Evolutionary conservation across 2,797 vertebrate genomes (phyloP).

Genomic region (Argentina silus): DNA sequence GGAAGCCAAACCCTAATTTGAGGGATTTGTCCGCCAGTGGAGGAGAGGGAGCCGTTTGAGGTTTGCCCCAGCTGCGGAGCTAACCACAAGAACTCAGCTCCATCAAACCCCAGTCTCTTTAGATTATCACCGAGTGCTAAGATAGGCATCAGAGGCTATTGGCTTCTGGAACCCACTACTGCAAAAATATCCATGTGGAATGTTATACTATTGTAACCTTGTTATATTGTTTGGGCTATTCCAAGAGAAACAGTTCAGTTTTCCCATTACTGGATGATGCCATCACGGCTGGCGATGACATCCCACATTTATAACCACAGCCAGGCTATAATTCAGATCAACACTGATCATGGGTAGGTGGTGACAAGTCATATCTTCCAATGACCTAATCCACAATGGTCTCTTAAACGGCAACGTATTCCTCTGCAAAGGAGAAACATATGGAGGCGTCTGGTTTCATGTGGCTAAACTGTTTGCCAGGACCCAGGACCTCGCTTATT

Average conservation of each 20-base stretch:
- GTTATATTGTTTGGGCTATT: no score
- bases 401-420: slow-evolving; percentile 10
- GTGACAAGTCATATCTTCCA: slow-evolving; percentile 18
- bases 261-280: no score
- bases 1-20: slow-evolving; percentile 59
- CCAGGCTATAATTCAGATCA: slow-evolving; percentile 10
- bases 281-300: background rate
- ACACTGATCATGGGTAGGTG: slow-evolving; percentile 13
- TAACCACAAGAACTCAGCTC: slow-evolving; percentile 56
- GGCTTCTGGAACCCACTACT: background rate
- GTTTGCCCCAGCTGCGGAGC: slow-evolving; percentile 43
- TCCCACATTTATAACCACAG: background rate
- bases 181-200: no score
- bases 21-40: slow-evolving; percentile 51
- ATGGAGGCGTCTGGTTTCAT: background rate
- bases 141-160: background rate
- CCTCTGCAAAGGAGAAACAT: slow-evolving; percentile 7
- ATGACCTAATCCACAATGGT: slow-evolving; percentile 14
- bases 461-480: background rate
- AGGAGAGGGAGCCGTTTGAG: slow-evolving; percentile 51
- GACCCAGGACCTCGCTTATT: background rate
- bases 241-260: no score
- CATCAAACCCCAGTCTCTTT: slow-evolving; percentile 34
- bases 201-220: no score
- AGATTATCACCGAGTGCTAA: background rate